A percentile compares a stretch with the other conserved stretches of the same genome.
These are phyloP conservation scores for Oreochromis aureus DNA, from an alignment of 2,113 vertebrate species.

Conservation along the genomic window DNA sequence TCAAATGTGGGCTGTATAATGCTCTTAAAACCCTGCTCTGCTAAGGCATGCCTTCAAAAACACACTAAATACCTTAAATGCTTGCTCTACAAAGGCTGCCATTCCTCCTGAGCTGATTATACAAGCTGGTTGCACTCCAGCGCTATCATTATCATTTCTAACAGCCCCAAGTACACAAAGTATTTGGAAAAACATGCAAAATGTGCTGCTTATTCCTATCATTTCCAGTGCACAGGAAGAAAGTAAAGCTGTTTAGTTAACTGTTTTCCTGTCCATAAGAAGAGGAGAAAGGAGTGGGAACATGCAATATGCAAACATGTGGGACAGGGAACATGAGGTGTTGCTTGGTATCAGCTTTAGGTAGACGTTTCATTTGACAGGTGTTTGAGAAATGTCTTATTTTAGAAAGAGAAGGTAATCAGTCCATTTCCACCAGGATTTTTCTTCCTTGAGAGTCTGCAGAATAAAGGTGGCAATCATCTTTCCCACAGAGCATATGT, in stretches of 20 bases:
- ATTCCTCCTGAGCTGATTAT: neutral
- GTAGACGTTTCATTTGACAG: neutral
- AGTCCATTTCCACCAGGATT: neutral
- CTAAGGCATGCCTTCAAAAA: neutral
- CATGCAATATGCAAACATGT: neutral
- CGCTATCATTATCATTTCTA: neutral
- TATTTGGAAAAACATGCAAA: neutral
- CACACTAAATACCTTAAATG: neutral
- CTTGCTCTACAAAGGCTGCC: neutral
- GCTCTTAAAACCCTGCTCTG: neutral
- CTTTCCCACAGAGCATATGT: neutral
- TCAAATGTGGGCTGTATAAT: neutral
- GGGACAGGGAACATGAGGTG: neutral
- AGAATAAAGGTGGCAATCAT: neutral
- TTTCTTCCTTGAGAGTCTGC: fast-evolving
- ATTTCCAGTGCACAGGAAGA: neutral
- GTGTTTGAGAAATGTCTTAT: neutral
- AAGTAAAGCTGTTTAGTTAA: neutral
- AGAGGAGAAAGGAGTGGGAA: neutral
- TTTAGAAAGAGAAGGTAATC: neutral
- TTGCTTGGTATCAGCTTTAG: neutral
- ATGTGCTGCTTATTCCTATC: neutral
- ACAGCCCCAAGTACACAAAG: neutral
- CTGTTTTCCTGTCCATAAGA: neutral
- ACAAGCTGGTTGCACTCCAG: neutral